These are phyloP conservation scores for Agrochola lota DNA, from an alignment of 2,888 invertebrate species.

Conservation along the genomic window DNA sequence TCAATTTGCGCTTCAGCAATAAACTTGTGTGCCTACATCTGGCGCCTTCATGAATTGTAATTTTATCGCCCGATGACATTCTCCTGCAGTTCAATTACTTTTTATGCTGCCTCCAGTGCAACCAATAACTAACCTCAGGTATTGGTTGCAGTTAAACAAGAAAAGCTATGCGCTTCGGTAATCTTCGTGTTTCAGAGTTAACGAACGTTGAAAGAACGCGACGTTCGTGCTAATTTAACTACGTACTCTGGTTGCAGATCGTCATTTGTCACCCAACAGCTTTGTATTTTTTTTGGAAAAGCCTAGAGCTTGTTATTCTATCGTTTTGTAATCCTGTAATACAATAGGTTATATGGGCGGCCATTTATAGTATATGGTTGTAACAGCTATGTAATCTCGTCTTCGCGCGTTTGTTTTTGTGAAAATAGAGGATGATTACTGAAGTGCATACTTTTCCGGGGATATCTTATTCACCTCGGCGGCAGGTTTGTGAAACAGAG, in stretches of 20 bases:
- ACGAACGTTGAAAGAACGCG: background rate
- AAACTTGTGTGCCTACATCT: slow-evolving; percentile 84
- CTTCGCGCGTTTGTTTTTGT: background rate
- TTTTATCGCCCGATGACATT: slow-evolving; percentile 86
- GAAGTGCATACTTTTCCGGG: background rate
- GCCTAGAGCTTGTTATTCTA: background rate
- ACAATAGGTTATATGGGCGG: background rate
- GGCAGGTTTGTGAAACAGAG: background rate
- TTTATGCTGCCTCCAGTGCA: slow-evolving; percentile 75
- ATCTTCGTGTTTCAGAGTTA: background rate
- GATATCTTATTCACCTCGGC: background rate
- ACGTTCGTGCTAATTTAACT: no score
- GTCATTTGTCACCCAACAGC: background rate
- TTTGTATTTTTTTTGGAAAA: background rate
- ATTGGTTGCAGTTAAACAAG: background rate
- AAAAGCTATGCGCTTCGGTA: background rate
- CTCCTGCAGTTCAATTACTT: slow-evolving; percentile 84
- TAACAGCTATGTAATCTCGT: background rate
- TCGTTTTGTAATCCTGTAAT: no score
- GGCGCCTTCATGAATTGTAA: slow-evolving; percentile 85
- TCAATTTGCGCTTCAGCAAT: slow-evolving; percentile 86
- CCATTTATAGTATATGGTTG: background rate
- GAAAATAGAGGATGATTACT: background rate
- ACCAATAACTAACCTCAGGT: slow-evolving; percentile 30
- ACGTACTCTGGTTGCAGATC: background rate